Evolutionary conservation across 2,113 vertebrate genomes (phyloP).

Genomic region (Notothenia coriiceps): DNA sequence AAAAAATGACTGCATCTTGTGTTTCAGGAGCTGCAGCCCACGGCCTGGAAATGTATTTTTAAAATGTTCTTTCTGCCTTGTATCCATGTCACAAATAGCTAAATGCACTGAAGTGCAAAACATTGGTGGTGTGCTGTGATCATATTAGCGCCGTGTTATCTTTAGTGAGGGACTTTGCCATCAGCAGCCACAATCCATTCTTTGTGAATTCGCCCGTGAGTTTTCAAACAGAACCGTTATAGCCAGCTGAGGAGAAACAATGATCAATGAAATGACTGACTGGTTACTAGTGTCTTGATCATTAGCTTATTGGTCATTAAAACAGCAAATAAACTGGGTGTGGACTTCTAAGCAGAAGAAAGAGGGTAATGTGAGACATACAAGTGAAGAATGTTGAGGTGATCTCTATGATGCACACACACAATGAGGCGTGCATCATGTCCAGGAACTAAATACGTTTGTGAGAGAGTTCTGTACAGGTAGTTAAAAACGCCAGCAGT

Average conservation of each 20-base stretch:
- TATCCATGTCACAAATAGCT: too few species aligned
- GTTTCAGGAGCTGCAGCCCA: too few species aligned
- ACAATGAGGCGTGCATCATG: neutral
- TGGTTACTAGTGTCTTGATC: slow-evolving; percentile 47
- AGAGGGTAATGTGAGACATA: neutral
- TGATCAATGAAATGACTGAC: neutral
- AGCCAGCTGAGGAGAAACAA: neutral
- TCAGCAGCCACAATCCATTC: too few species aligned
- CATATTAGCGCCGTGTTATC: too few species aligned
- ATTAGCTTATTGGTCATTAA: slow-evolving; percentile 3
- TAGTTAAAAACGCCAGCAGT: slow-evolving; percentile 33
- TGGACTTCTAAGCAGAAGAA: neutral
- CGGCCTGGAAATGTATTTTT: too few species aligned
- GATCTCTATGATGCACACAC: slow-evolving; percentile 19
- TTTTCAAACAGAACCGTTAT: neutral
- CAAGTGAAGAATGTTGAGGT: slow-evolving; percentile 4
- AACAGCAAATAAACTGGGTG: neutral
- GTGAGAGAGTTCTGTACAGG: slow-evolving; percentile 52
- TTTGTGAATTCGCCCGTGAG: neutral
- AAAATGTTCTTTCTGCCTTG: too few species aligned
- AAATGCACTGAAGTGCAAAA: too few species aligned
- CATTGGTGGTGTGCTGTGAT: too few species aligned
- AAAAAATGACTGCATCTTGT: too few species aligned
- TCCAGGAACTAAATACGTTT: slow-evolving; percentile 17
- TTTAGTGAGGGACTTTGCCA: too few species aligned